Base-by-base conservation (phyloP, 2,888 invertebrate species). In the Lasioglossum figueresi region DNA sequence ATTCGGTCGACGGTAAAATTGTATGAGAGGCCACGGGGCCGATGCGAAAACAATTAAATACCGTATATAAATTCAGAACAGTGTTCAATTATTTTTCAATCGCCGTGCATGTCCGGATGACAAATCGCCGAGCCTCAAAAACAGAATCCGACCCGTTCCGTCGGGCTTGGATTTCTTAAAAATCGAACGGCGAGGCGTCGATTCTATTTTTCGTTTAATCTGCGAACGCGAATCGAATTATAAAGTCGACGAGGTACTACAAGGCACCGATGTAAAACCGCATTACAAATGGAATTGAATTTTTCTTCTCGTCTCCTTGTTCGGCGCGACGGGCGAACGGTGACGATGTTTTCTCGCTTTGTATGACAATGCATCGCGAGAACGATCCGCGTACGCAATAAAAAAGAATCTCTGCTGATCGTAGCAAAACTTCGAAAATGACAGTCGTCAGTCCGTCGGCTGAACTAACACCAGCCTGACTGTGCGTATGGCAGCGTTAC, bases 361-460 rank as follows among this genome's bases (percentile, higher is more conserved):
- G 31, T 56, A 27, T 56, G 37, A 48, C 56, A 75, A 59, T 48
- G 52, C 76, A 59, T 66, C 72, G 48, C n/a, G 59, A 19, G 12
- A 48, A 16, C 40, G 16, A 37, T 63, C 37, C 45, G 27, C 45
- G 16, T 27, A 23, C 45, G 23, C 2, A 2, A 19, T 12, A 63
- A 66, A 80, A 72, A 34, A 52, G 56, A 76, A 72, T 27, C 52
- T 34, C 10, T 37, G 52, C 14, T 31, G 56, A 59, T 70, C n/a
- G 52, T 74, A 34, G 71, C 71, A 59, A 63, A 84, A 78, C 75
- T 68, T 78, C 40, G 45, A 43, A 77, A 85, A 84, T 80, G 78
- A 78, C 80, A 84, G 66, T 40, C 68, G 19, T n/a, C 37, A 34
- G 52, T 74, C 59, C 40, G 45, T 43, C 66, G 45, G 10, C n/a